Evolutionary conservation across 2,797 vertebrate genomes (phyloP), one percentile per base, ranked within the genome.

Genomic region (Microchirus variegatus): DNA sequence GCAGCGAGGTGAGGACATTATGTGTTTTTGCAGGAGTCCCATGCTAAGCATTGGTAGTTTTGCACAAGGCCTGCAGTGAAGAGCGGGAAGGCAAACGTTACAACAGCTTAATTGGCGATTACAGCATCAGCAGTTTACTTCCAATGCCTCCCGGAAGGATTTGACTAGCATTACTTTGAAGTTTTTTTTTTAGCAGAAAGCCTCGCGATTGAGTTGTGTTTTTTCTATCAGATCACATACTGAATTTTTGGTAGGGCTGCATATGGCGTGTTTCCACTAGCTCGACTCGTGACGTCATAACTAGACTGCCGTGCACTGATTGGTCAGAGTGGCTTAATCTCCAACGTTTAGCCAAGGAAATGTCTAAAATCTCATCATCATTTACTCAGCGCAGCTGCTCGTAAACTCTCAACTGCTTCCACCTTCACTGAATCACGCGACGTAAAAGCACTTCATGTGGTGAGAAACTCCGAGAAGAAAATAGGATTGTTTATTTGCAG

Each of bases 81-180:
- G 78, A 73, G 75, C 48, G 22, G 48, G 51, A 58, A 72, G 59
- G 71, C 35, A 9, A 65, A 63, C 9, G 44, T 77, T 85, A 75
- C 78, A 81, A 67, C 67, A 59, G 75, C 65, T 90, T 83, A 89
- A 82, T 82, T 81, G 68, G 63, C 87, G 84, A 85, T 87, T 87
- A 88, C 67, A 79, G 52, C 72, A 75, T 85, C 85, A 77, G 87
- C 86, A 70, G 53, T 83, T 80, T 73, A 61, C 62, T 67, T 63
- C 51, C 67, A 77, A 66, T 80, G 26, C 65, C 53, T 44, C 61
- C 74, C 52, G 0, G 7, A 52, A 38, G 63, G 65, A 84, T 76
- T 69, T 75, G 58, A 65, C 42, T 59, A 41, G 18, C 51, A 56
- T 73, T 68, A 78, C 41, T 41, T 16, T 14, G 16, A 3, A 5